Evolutionary conservation across 2,113 vertebrate genomes (phyloP).

Genomic region (Prietella phreatophila): DNA sequence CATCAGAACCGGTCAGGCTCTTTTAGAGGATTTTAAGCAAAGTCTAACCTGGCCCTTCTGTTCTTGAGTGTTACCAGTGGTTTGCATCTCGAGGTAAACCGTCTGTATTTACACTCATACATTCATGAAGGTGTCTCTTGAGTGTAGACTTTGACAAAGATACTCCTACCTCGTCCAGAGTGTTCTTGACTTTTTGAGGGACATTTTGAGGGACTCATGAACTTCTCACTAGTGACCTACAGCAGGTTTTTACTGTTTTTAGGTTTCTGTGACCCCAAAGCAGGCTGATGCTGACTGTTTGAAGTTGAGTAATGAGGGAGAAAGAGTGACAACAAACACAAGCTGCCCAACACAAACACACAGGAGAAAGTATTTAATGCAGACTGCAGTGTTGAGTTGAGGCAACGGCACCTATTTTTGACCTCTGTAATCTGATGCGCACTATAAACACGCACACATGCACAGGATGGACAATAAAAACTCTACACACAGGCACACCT

Average conservation of each 20-base stretch:
- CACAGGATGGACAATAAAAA: conserved; percentile 37
- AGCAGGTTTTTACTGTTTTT: conserved; percentile 35
- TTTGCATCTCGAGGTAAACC: too few relatives aligned
- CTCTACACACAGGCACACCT: conserved; percentile 8
- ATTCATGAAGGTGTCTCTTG: too few relatives aligned
- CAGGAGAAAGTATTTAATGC: conserved; percentile 53
- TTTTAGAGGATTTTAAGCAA: too few relatives aligned
- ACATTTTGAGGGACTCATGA: conserved; percentile 24
- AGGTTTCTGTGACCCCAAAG: conserved; percentile 37
- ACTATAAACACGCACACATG: conserved; percentile 55
- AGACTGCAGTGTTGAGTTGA: conserved; percentile 44
- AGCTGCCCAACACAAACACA: conserved; percentile 47
- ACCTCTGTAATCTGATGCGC: conserved; percentile 54
- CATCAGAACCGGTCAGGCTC: too few relatives aligned
- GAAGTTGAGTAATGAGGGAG: conserved; percentile 57
- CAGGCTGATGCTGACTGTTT: conserved; percentile 51
- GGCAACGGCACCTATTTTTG: conserved; percentile 45
- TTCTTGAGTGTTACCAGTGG: too few relatives aligned
- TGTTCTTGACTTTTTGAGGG: too few relatives aligned
- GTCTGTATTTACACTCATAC: too few relatives aligned
- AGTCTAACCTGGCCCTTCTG: too few relatives aligned
- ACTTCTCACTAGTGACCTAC: conserved; percentile 36
- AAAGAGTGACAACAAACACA: conserved; percentile 54
- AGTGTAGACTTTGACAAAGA: too few relatives aligned
- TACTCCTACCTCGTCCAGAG: too few relatives aligned